A percentile compares a stretch with the other conserved stretches of the same genome.
These are phyloP conservation scores for Drosophila bifasciata DNA, from an alignment of 1,140 invertebrate genomes.

Conservation along the genomic window DNA sequence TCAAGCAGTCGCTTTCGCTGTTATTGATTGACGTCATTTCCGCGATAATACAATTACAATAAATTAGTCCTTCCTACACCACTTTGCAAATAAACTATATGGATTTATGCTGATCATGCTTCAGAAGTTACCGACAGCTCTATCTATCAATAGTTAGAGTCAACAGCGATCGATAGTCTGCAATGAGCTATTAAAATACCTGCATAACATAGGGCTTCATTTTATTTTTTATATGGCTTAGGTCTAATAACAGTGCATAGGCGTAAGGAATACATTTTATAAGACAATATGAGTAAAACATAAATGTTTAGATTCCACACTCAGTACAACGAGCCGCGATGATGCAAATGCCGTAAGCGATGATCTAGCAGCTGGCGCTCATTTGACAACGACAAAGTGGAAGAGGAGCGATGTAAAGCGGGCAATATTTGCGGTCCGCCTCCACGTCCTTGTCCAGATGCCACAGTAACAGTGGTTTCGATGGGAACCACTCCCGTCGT, in stretches of 20 bases:
- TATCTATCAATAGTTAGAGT: too few species aligned
- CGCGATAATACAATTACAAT: too few species aligned
- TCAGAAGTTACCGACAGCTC: too few species aligned
- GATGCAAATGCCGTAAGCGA: conserved; percentile 73
- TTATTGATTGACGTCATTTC: conserved; percentile 20
- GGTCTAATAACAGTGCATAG: conserved; percentile 30
- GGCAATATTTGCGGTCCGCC: conserved; percentile 16
- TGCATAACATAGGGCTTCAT: conserved; percentile 20
- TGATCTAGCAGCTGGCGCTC: conserved; percentile 75
- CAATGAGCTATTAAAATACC: neutral
- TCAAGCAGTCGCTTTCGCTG: neutral
- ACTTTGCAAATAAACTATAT: neutral
- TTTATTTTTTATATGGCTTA: conserved; percentile 28
- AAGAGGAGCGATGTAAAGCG: conserved; percentile 73
- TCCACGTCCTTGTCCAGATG: conserved; percentile 1
- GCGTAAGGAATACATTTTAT: conserved; percentile 22
- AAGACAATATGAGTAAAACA: conserved; percentile 6
- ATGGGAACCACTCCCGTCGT: conserved; percentile 53
- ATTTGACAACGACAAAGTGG: conserved; percentile 64
- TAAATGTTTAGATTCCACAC: conserved; percentile 3
- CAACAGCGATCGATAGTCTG: too few species aligned
- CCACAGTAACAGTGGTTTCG: conserved; percentile 24
- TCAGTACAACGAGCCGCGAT: conserved; percentile 76
- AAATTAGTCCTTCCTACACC: too few species aligned
- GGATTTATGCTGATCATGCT: neutral